Conservation (phyloP, 2,113 vertebrate genomes). For the Bettongia penicillata region DNA sequence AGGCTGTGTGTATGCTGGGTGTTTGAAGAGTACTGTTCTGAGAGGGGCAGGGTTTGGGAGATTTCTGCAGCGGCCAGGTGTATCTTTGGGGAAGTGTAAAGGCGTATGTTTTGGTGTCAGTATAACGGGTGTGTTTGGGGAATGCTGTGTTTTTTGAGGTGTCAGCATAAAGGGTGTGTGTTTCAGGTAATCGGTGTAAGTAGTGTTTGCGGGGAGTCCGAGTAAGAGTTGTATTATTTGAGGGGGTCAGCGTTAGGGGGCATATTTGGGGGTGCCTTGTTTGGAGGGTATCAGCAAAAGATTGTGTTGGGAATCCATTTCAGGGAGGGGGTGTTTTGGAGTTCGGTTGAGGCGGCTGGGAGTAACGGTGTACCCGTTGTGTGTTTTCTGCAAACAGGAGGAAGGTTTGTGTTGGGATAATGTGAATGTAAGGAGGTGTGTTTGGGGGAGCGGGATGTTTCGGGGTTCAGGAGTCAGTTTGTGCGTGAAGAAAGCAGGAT, state of each 20-base stretch:
- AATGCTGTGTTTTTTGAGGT: background rate
- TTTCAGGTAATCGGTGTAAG: background rate
- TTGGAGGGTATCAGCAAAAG: background rate
- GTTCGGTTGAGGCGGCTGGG: background rate
- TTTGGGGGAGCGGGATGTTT: background rate
- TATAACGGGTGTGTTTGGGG: background rate
- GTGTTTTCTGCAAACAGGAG: background rate
- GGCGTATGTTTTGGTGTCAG: background rate
- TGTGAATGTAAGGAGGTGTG: constrained; percentile 5
- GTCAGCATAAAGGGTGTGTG: background rate
- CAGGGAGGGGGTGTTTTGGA: background rate
- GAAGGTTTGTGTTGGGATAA: background rate
- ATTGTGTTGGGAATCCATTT: background rate
- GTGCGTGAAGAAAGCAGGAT: background rate
- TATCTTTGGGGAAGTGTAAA: background rate
- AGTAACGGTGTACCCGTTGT: background rate
- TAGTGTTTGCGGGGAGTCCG: background rate
- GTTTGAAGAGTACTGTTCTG: background rate
- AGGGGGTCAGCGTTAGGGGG: background rate
- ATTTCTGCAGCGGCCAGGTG: background rate
- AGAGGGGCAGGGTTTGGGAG: background rate
- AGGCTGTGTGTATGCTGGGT: background rate
- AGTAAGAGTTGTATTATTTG: background rate
- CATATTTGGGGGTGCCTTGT: background rate
- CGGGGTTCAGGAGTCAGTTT: background rate